Evolutionary conservation across 2,888 invertebrate species (phyloP).

Genomic region (Amphimallon solstitiale): DNA sequence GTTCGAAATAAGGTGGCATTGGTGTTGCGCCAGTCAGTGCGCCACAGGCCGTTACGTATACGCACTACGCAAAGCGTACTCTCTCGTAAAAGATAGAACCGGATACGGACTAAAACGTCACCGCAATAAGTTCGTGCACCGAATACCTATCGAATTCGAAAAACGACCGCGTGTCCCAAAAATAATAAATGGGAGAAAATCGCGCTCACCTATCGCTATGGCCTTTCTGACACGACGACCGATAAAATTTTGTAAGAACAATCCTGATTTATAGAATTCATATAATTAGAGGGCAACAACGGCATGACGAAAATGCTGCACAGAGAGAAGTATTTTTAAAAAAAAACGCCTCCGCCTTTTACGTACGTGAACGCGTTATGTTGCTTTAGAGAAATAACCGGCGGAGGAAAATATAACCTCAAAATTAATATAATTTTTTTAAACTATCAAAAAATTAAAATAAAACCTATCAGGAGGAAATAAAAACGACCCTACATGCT

Average conservation of each 20-base stretch:
- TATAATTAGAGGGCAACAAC: too few species aligned
- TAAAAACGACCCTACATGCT: too few species aligned
- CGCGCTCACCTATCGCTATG: too few species aligned
- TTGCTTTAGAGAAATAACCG: background rate
- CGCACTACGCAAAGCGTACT: slow-evolving; percentile 3
- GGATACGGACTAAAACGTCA: slow-evolving; percentile 5
- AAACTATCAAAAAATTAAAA: background rate
- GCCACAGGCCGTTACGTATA: background rate
- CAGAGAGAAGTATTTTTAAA: background rate
- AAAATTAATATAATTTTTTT: background rate
- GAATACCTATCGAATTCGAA: too few species aligned
- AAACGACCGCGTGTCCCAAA: too few species aligned
- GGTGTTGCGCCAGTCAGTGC: background rate
- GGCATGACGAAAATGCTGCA: background rate
- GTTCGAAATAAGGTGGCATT: slow-evolving; percentile 27
- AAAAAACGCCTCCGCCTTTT: too few species aligned
- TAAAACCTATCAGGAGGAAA: background rate
- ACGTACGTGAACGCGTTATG: background rate
- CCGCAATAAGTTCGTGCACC: too few species aligned
- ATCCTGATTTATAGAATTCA: too few species aligned
- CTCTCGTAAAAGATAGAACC: background rate
- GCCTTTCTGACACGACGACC: too few species aligned
- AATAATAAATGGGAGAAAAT: too few species aligned
- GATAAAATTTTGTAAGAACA: too few species aligned
- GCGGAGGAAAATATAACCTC: background rate